phyloP scores from a whole-genome alignment of 1,140 invertebrate species.

The Armadillidium nasatum region DNA sequence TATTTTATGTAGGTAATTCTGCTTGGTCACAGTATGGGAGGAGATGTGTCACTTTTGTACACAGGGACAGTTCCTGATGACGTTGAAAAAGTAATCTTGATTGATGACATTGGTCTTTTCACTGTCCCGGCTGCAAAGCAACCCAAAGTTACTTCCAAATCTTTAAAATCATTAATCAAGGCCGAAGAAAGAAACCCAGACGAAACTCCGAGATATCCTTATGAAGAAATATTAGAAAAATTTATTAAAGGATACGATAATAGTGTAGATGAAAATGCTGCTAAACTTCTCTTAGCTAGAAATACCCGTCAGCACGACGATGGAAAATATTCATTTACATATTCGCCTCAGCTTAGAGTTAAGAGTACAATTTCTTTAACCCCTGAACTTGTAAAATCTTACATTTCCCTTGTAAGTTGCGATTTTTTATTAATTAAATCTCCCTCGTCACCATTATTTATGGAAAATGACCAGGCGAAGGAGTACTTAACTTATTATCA shows the following conservation, averaged over 20 bases:
- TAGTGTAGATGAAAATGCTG: background rate
- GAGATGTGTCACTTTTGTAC: background rate
- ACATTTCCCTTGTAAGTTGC: background rate
- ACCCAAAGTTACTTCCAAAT: background rate
- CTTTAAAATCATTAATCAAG: background rate
- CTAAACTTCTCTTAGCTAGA: background rate
- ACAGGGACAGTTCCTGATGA: background rate
- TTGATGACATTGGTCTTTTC: background rate
- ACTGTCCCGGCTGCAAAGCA: background rate
- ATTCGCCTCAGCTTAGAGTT: background rate
- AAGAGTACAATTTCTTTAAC: background rate
- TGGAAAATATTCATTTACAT: background rate
- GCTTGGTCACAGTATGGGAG: background rate
- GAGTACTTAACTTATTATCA: too few relatives aligned
- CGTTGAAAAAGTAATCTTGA: background rate
- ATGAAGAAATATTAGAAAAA: background rate
- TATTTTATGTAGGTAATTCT: background rate
- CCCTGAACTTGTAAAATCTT: background rate
- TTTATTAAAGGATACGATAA: background rate
- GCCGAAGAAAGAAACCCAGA: background rate
- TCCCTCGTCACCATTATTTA: background rate
- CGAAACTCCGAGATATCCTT: background rate
- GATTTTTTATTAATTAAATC: background rate
- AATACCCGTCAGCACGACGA: background rate
- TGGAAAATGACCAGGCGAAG: too few relatives aligned